phyloP scores from a whole-genome alignment of 2,888 invertebrate genomes.

The Erynnis tages region DNA sequence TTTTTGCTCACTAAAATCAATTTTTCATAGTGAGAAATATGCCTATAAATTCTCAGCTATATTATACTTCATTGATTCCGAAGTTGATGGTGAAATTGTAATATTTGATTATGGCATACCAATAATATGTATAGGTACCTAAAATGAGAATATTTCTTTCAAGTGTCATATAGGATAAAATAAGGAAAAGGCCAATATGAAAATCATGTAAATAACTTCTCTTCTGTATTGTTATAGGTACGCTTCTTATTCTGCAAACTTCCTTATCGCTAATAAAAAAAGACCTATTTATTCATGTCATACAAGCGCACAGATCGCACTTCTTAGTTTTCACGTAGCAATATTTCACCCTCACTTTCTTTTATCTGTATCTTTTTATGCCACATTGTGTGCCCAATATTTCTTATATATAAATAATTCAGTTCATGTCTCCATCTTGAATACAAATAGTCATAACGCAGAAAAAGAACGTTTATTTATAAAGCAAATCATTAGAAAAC shows the following conservation, averaged over 20 bases:
- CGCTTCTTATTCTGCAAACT: constrained; percentile 21
- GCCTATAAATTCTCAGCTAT: too few species aligned
- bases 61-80: not conserved
- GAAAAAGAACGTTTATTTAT: too few species aligned
- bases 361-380: constrained; percentile 15
- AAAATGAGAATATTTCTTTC: constrained; percentile 2
- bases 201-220: constrained; percentile 26
- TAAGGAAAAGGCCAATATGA: constrained; percentile 19
- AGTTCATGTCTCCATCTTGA: not conserved
- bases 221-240: constrained; percentile 20
- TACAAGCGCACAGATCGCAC: constrained; percentile 10
- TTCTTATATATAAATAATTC: constrained; percentile 8
- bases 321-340: constrained; percentile 19
- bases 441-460: not conserved
- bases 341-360: constrained; percentile 14
- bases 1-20: too few species aligned
- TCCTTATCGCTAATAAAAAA: constrained; percentile 26
- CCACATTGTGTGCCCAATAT: constrained; percentile 4
- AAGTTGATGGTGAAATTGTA: not conserved
- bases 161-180: constrained; percentile 10
- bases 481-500: too few species aligned
- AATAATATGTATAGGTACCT: not conserved
- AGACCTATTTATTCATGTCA: constrained; percentile 24
- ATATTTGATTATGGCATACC: not conserved
- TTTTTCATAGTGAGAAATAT: too few species aligned